Percentiles rank a stretch among this genome's conserved stretches.
Conservation (phyloP, 2,113 vertebrate species). For the Anhinga anhinga region DNA sequence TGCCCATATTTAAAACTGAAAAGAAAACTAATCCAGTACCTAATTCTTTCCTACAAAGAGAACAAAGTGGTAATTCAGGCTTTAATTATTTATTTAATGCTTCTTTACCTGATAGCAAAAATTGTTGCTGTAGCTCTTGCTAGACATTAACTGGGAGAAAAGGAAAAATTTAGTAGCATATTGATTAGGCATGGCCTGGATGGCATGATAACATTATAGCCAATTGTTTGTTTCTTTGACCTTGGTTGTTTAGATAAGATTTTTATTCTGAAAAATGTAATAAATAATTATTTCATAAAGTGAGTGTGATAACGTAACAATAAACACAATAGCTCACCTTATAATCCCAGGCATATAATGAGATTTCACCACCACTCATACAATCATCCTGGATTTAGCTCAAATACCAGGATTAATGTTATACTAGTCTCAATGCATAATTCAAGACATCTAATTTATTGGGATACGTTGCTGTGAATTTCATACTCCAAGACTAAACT, state of each 20-base stretch:
- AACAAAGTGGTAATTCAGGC: background rate
- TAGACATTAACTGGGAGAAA: background rate
- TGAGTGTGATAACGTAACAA: background rate
- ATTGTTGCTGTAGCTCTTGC: background rate
- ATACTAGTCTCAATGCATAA: background rate
- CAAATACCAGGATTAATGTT: background rate
- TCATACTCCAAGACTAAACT: background rate
- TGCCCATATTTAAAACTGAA: background rate
- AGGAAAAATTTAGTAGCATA: background rate
- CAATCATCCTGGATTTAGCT: background rate
- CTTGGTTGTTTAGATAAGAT: background rate
- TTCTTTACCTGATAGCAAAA: background rate
- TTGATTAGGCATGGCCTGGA: background rate
- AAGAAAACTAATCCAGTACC: background rate
- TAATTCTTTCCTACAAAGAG: background rate
- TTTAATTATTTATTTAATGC: constrained; percentile 18
- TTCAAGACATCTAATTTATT: background rate
- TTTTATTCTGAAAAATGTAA: constrained; percentile 4
- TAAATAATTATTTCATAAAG: constrained; percentile 9
- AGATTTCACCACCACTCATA: background rate
- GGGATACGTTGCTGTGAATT: background rate
- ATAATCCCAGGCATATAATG: background rate
- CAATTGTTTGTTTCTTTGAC: background rate
- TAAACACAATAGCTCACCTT: background rate
- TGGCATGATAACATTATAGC: background rate